Evolutionary conservation across 2,888 invertebrate species (phyloP).

Genomic region (Piscicola geometra): DNA sequence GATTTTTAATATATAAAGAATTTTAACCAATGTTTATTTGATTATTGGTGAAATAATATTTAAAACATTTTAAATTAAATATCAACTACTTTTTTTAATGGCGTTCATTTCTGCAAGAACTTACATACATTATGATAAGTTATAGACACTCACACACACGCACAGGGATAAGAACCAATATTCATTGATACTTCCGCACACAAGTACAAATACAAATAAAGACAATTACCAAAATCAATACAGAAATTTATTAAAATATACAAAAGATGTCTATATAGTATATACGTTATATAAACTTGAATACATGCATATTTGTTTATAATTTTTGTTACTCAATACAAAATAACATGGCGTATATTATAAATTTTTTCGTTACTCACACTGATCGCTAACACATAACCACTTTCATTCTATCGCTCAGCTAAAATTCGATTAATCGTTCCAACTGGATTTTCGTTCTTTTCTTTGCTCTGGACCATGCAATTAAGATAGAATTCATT

Average conservation of each 20-base stretch:
- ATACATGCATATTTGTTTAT: slow-evolving; percentile 13
- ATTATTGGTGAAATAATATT: too few relatives aligned
- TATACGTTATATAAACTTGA: not conserved
- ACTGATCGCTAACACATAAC: not conserved
- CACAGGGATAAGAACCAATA: not conserved
- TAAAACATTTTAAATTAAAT: too few relatives aligned
- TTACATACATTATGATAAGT: slow-evolving; percentile 15
- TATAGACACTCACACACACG: not conserved
- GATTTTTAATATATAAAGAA: too few relatives aligned
- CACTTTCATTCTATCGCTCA: not conserved
- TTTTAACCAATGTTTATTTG: too few relatives aligned
- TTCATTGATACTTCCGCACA: slow-evolving; percentile 12
- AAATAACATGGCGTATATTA: slow-evolving; percentile 6
- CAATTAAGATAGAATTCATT: not conserved
- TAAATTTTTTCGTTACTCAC: not conserved
- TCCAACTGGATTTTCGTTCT: slow-evolving; percentile 10
- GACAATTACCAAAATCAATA: slow-evolving; percentile 15
- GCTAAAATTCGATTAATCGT: not conserved
- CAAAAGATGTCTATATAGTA: not conserved
- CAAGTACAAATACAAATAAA: slow-evolving; percentile 15
- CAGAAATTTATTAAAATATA: not conserved
- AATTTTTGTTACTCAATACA: slow-evolving; percentile 15
- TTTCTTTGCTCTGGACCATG: not conserved
- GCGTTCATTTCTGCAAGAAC: slow-evolving; percentile 9
- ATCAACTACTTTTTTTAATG: not conserved